Conservation (phyloP, 2,797 vertebrate genomes). For the Podargus strigoides region DNA sequence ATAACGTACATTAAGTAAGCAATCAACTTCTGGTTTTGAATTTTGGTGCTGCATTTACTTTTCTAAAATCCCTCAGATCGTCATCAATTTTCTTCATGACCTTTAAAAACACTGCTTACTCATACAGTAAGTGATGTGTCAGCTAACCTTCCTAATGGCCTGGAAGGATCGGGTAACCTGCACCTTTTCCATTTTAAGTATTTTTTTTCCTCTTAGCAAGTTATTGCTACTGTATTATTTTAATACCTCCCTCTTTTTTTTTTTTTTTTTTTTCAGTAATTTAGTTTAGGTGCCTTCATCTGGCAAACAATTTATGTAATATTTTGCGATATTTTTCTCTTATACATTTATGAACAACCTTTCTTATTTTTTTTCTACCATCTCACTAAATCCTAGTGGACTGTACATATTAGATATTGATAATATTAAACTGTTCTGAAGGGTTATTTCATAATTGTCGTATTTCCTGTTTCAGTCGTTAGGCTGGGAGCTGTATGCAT, state of each 20-base stretch:
- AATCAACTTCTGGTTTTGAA: neutral
- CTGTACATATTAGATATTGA: neutral
- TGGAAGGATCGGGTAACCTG: neutral
- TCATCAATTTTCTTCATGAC: no score
- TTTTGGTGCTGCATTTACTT: neutral
- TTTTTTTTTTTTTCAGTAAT: neutral
- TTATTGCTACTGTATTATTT: neutral
- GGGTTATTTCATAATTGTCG: neutral
- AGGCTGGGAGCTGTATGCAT: neutral
- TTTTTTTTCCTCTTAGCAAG: neutral
- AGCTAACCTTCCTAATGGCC: neutral
- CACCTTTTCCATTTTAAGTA: neutral
- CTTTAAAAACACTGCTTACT: neutral
- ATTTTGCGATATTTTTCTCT: neutral
- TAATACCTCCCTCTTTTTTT: neutral
- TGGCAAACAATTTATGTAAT: neutral
- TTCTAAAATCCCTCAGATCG: neutral
- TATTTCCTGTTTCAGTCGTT: neutral
- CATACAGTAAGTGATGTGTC: neutral
- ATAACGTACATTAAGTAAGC: neutral
- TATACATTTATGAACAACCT: neutral
- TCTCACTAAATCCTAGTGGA: neutral
- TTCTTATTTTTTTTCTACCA: neutral
- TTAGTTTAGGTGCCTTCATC: neutral
- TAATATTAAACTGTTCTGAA: neutral